phyloP scores from a whole-genome alignment of 2,113 vertebrate genomes.

The Mormyrus lacerda region DNA sequence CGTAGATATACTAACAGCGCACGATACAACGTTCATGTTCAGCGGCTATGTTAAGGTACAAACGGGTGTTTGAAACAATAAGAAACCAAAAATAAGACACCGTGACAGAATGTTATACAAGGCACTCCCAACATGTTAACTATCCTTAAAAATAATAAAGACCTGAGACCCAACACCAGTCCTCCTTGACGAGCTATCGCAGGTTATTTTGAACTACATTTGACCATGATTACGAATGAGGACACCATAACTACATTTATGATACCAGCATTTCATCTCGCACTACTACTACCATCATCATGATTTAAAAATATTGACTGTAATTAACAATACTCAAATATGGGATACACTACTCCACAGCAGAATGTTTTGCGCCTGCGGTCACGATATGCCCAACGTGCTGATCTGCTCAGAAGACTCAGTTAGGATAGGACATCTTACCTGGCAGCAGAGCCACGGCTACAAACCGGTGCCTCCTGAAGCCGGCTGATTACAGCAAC shows the following conservation, averaged over 20 bases:
- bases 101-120: not conserved
- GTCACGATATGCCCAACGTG: not conserved
- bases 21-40: not conserved
- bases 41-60: not conserved
- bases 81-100: not conserved
- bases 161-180: not conserved
- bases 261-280: not conserved
- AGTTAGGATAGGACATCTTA: not conserved
- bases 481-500: not conserved
- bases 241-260: not conserved
- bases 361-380: not conserved
- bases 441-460: slow-evolving; percentile 16
- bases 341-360: not conserved
- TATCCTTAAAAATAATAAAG: not conserved
- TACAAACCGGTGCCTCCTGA: not conserved
- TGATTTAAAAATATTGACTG: not conserved
- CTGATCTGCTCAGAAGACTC: not conserved
- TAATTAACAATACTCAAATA: not conserved
- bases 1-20: not conserved
- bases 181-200: not conserved
- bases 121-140: not conserved
- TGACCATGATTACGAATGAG: not conserved
- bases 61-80: not conserved
- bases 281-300: not conserved
- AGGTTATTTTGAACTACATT: not conserved